Conservation (phyloP, 2,797 vertebrate genomes). For the Esox lucius region DNA sequence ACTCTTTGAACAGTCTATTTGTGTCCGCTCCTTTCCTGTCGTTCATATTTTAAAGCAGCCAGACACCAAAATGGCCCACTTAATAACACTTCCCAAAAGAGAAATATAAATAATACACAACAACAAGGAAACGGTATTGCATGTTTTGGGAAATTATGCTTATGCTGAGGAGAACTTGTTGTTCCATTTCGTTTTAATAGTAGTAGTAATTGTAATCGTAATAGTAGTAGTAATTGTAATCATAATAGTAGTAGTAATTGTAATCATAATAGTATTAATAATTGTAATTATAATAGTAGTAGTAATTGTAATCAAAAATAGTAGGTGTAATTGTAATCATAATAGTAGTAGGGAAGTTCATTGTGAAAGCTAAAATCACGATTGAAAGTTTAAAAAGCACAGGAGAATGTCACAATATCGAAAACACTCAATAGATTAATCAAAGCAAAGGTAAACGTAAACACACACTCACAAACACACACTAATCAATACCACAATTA, state of each 20-base stretch:
- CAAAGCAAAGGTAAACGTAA: not conserved
- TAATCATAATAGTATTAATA: too few species aligned
- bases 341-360: too few species aligned
- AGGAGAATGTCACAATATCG: not conserved
- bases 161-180: too few species aligned
- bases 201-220: too few species aligned
- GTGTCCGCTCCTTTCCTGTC: constrained; percentile 57
- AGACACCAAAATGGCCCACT: constrained; percentile 58
- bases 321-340: too few species aligned
- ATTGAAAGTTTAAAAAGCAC: too few species aligned
- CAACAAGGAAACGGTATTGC: not conserved
- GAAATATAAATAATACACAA: constrained; percentile 48
- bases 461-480: constrained; percentile 41
- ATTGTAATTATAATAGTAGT: too few species aligned
- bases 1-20: constrained; percentile 67
- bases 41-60: constrained; percentile 52
- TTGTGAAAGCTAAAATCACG: too few species aligned
- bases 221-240: too few species aligned
- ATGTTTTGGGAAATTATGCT: constrained; percentile 5
- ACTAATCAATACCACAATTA: constrained; percentile 37
- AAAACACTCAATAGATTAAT: constrained; percentile 11
- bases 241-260: too few species aligned
- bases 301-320: too few species aligned
- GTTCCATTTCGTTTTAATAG: too few species aligned
- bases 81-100: constrained; percentile 57